phyloP scores from a whole-genome alignment of 2,797 vertebrate species.

The Pagetopsis macropterus region DNA sequence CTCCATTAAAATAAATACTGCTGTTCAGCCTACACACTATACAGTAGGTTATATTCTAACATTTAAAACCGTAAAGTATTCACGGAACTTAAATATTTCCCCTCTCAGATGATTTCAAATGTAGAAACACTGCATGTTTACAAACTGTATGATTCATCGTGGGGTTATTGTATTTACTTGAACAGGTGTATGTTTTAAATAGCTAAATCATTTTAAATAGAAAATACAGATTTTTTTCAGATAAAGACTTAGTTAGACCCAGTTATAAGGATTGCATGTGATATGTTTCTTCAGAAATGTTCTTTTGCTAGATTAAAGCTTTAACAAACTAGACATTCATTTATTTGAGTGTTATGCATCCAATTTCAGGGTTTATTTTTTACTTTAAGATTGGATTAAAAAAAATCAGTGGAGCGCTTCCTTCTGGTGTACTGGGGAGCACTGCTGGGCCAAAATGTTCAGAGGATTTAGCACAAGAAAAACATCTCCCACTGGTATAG shows the following conservation, averaged over 20 bases:
- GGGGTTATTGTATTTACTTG: background rate
- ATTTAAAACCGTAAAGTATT: background rate
- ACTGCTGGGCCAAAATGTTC: background rate
- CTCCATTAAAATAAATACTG: slow-evolving; percentile 43
- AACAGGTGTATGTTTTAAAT: background rate
- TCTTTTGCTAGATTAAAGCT: background rate
- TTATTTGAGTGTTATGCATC: slow-evolving; percentile 11
- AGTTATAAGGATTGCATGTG: background rate
- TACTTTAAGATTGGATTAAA: slow-evolving; percentile 25
- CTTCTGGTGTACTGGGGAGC: slow-evolving; percentile 30
- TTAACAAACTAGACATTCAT: background rate
- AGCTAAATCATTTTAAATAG: background rate
- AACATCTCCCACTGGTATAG: slow-evolving; percentile 39
- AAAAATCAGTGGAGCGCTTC: slow-evolving; percentile 5
- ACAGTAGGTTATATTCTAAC: slow-evolving; percentile 1
- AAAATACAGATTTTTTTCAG: background rate
- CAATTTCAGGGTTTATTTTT: slow-evolving; percentile 32
- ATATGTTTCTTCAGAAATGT: background rate
- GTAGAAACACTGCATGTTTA: background rate
- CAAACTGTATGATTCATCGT: background rate
- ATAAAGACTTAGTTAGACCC: background rate
- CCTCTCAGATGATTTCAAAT: slow-evolving; percentile 14
- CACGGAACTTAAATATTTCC: slow-evolving; percentile 10
- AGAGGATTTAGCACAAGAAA: slow-evolving; percentile 32
- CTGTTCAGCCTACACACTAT: slow-evolving; percentile 24